These are phyloP conservation scores for Drosophila seguyi DNA, from an alignment of 1,140 invertebrate genomes.

Conservation along the genomic window DNA sequence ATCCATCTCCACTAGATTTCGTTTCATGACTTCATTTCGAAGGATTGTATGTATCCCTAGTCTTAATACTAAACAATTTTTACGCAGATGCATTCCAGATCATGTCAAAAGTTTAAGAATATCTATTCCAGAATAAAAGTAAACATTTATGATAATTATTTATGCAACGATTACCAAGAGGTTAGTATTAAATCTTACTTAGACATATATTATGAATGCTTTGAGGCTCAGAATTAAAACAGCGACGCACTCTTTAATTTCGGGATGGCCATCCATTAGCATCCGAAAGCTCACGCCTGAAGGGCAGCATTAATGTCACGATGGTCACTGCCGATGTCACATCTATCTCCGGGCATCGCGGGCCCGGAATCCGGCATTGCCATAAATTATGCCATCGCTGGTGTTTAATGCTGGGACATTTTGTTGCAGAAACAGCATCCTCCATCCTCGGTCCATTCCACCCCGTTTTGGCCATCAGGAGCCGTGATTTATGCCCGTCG, in stretches of 20 bases:
- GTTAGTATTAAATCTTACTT: not conserved
- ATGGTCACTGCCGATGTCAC: conserved; percentile 67
- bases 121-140: too few relatives aligned
- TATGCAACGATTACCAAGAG: too few relatives aligned
- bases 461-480: conserved; percentile 27
- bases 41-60: too few relatives aligned
- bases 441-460: conserved; percentile 4
- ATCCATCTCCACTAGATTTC: too few relatives aligned
- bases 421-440: conserved; percentile 52
- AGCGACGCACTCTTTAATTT: conserved; percentile 4
- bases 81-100: too few relatives aligned
- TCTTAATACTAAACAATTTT: too few relatives aligned
- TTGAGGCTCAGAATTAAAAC: not conserved
- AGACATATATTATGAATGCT: not conserved
- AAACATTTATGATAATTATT: too few relatives aligned
- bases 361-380: conserved; percentile 37
- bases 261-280: conserved; percentile 22
- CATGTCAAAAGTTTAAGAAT: not conserved
- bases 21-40: too few relatives aligned
- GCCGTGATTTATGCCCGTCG: conserved; percentile 67
- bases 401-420: conserved; percentile 64
- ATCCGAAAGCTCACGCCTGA: conserved; percentile 20
- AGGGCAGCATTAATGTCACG: conserved; percentile 40
- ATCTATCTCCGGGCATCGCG: conserved; percentile 66
- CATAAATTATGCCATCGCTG: conserved; percentile 71